A percentile compares a stretch with the other conserved stretches of the same genome.
Evolutionary conservation across 2,888 invertebrate species (phyloP).

Genomic region (Clepsis dumicolana): DNA sequence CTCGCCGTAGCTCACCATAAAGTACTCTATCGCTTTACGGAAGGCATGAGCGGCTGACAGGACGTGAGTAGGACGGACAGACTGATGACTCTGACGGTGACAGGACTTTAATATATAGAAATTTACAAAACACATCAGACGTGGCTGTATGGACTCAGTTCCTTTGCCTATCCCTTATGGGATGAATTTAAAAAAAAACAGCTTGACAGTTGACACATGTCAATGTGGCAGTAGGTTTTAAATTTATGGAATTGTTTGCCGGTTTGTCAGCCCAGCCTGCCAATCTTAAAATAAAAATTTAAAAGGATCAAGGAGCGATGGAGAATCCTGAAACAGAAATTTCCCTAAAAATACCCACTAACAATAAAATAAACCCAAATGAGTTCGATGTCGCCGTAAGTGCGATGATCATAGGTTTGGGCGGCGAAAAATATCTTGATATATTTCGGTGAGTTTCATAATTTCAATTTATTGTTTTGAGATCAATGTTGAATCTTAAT

Average conservation of each 20-base stretch:
- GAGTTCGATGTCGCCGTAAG: constrained; percentile 74
- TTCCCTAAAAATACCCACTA: constrained; percentile 46
- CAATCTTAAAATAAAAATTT: background rate
- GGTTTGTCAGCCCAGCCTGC: background rate
- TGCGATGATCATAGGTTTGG: constrained; percentile 70
- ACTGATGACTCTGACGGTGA: no score
- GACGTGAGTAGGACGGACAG: no score
- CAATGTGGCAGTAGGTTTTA: no score
- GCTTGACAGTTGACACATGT: no score
- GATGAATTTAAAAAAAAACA: no score
- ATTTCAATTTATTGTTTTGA: background rate
- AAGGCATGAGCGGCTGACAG: no score
- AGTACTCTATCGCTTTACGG: no score
- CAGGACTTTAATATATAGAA: no score
- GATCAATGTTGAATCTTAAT: background rate
- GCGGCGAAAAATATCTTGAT: constrained; percentile 76
- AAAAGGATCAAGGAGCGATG: constrained; percentile 22
- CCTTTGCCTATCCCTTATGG: no score
- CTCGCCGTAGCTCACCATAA: no score
- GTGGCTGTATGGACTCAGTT: no score
- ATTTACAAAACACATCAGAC: no score
- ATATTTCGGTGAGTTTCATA: constrained; percentile 69
- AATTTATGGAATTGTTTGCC: background rate
- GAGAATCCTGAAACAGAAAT: constrained; percentile 46
- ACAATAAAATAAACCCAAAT: constrained; percentile 66